Base-by-base conservation (phyloP, 2,113 vertebrate genomes). In the Sceloporus undulatus region DNA sequence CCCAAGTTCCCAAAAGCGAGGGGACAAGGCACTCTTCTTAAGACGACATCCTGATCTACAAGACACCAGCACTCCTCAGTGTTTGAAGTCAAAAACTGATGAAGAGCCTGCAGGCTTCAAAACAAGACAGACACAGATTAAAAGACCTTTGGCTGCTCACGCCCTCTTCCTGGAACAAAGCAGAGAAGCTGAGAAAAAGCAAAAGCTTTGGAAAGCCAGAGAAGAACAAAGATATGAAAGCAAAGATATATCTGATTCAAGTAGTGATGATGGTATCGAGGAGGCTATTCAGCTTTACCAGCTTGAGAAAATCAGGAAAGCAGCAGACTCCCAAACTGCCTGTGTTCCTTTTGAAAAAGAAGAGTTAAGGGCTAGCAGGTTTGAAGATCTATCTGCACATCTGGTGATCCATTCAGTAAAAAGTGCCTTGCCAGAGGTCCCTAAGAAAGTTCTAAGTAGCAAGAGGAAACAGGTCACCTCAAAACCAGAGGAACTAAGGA, bases 251-350 rank as follows among this genome's bases (percentile, higher is more conserved):
- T 97, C 97, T 0, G 98, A 98, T 93, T 99, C 98, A 0, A 98
- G 98, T 10, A 99, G 98, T 0, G 98, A 99, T 0, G 98, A 98
- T 0, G 98, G 98, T 23, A 99, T 99, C 0, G 98, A 99, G 83
- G 98, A 98, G 93, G 98, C 98, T 75, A 99, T 99, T 90, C 98
- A 97, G 87, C 95, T 95, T 75, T 99, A 98, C 92, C 98, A 99
- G 96, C 97, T 97, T 29, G 98, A 99, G 94, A 98, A 98, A 34
- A 96, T 96, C 77, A 96, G 91, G 91, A 97, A 90, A 91, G 96
- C 95, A 88, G 88, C 93, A 29, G 90, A 77, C 0, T 87, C 3
- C 84, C 81, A 65, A 65, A 38, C 88, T 19, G 88, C 56, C 87
- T 85, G 75, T 52, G 96, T 94, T 68, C 91, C 92, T 4, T 91